Conservation (phyloP, 2,797 vertebrate genomes). For the Aeoliscus strigatus region DNA sequence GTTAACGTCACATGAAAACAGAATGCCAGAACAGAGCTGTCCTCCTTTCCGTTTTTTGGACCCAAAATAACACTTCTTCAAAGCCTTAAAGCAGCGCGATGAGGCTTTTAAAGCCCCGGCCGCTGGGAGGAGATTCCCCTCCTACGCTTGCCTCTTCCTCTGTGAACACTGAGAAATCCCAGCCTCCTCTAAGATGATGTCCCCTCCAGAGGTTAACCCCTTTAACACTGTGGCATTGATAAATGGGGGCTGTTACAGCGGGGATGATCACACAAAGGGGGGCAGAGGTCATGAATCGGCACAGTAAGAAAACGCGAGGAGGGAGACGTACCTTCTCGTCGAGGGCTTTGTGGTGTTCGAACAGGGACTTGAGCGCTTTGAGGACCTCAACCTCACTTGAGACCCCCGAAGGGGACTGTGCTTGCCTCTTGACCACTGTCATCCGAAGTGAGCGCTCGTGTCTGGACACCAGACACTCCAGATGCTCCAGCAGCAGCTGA, state of each 20-base stretch:
- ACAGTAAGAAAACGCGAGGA: no score
- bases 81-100: constrained; percentile 19
- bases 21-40: no score
- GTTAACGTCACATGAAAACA: no score
- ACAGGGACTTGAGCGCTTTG: no score
- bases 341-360: no score
- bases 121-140: constrained; percentile 18
- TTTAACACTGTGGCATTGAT: no score
- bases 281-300: no score
- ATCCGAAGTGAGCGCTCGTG: constrained; percentile 96
- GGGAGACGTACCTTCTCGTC: constrained; percentile 87
- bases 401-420: constrained; percentile 96
- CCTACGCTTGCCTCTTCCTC: constrained; percentile 8
- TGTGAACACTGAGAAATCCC: no score
- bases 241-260: no score
- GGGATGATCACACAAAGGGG: no score
- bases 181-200: no score
- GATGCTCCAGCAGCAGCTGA: constrained; percentile 93
- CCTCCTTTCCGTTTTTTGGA: background rate
- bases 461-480: constrained; percentile 97
- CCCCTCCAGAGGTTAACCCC: no score
- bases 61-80: constrained; percentile 14
- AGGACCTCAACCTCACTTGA: constrained; percentile 99
- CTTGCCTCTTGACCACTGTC: constrained; percentile 98
- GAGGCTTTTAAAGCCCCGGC: constrained; percentile 18